Percentiles rank a stretch among this genome's conserved stretches.
These are phyloP conservation scores for Philopotamus ludificatus DNA, from an alignment of 1,140 invertebrate genomes.

Conservation along the genomic window DNA sequence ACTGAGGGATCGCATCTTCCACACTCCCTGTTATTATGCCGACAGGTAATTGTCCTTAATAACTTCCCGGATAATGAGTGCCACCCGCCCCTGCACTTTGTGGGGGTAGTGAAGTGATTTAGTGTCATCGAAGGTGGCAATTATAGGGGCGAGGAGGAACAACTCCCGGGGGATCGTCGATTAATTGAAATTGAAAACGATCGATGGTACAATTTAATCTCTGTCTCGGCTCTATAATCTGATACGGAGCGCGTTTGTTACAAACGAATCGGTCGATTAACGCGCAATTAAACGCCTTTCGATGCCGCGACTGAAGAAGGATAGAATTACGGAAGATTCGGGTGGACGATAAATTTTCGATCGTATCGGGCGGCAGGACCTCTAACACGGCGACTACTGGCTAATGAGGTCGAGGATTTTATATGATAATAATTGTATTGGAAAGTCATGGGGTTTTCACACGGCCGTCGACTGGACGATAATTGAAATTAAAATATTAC, in stretches of 20 bases:
- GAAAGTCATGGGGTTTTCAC: constrained; percentile 16
- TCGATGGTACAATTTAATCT: constrained; percentile 7
- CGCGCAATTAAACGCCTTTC: background rate
- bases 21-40: constrained; percentile 26
- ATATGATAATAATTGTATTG: no score
- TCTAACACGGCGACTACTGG: no score
- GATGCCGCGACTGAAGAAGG: no score
- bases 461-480: constrained; percentile 33
- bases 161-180: constrained; percentile 16
- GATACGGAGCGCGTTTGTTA: background rate
- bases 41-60: constrained; percentile 35
- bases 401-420: no score
- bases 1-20: constrained; percentile 4
- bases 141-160: constrained; percentile 27
- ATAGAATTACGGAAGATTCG: no score
- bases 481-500: constrained; percentile 40
- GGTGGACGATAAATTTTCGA: no score
- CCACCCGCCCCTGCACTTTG: constrained; percentile 14
- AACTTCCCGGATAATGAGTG: constrained; percentile 34
- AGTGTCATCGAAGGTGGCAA: constrained; percentile 35
- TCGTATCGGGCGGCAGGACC: no score
- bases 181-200: constrained; percentile 38
- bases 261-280: constrained; percentile 19
- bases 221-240: background rate
- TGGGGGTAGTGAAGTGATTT: constrained; percentile 26